phyloP scores from a whole-genome alignment of 2,797 vertebrate genomes.

The Leptatherina wallacei region DNA sequence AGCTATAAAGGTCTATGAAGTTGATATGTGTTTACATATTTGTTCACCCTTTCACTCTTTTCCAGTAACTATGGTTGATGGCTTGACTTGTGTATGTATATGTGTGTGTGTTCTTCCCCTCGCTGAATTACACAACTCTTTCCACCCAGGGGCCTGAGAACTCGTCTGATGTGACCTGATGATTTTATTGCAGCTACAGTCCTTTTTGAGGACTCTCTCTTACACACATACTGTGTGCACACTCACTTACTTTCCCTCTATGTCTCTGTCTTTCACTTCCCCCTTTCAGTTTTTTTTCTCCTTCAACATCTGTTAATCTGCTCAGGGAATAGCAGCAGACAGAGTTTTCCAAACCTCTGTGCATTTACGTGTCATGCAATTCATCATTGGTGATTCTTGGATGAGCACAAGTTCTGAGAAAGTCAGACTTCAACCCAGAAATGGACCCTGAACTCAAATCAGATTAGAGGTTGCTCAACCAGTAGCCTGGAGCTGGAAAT shows the following conservation, averaged over 20 bases:
- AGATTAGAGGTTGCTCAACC: slow-evolving; percentile 61
- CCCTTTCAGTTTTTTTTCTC: slow-evolving; percentile 49
- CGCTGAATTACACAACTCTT: slow-evolving; percentile 80
- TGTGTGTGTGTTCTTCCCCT: slow-evolving; percentile 49
- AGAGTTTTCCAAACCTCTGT: slow-evolving; percentile 82
- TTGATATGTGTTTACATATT: slow-evolving; percentile 82
- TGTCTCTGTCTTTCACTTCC: slow-evolving; percentile 61
- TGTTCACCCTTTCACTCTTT: slow-evolving; percentile 79
- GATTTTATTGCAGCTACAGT: slow-evolving; percentile 80
- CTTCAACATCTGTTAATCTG: slow-evolving; percentile 82
- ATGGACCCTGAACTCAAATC: slow-evolving; percentile 64
- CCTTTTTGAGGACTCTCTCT: slow-evolving; percentile 62
- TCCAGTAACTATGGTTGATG: slow-evolving; percentile 74
- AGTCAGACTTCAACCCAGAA: slow-evolving; percentile 65
- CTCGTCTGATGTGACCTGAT: slow-evolving; percentile 82
- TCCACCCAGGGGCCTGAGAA: slow-evolving; percentile 81
- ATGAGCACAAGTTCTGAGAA: slow-evolving; percentile 67
- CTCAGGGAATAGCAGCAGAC: slow-evolving; percentile 81
- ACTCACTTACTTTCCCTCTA: slow-evolving; percentile 41
- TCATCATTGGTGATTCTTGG: slow-evolving; percentile 77
- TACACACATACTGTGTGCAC: slow-evolving; percentile 18
- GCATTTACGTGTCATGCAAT: slow-evolving; percentile 82
- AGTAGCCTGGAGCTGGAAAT: slow-evolving; percentile 64
- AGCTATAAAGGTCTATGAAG: slow-evolving; percentile 78
- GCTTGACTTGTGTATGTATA: slow-evolving; percentile 46